Evolutionary conservation across 2,113 vertebrate species (phyloP).

Genomic region (Zapus hudsonius): DNA sequence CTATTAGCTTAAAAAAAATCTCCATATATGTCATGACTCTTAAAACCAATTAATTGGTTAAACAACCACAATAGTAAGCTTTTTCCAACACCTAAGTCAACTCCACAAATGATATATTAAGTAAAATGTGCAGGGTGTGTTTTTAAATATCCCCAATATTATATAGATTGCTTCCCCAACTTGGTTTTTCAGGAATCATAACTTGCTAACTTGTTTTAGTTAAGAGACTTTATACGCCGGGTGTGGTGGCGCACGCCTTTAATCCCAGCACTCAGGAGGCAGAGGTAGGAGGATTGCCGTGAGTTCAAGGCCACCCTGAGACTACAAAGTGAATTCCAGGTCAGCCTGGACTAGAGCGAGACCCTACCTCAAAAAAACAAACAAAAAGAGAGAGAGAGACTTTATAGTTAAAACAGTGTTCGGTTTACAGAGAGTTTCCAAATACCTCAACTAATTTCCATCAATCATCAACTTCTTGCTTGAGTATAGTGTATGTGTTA

Average conservation of each 20-base stretch:
- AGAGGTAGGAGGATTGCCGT: too few relatives aligned
- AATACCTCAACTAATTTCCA: background rate
- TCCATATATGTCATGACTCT: background rate
- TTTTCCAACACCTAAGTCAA: constrained; percentile 18
- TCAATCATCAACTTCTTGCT: background rate
- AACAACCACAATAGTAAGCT: background rate
- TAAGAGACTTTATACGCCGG: too few relatives aligned
- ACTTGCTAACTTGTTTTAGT: constrained; percentile 76
- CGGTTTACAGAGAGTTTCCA: background rate
- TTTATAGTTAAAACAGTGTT: too few relatives aligned
- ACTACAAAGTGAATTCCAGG: too few relatives aligned
- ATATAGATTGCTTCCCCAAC: constrained; percentile 53
- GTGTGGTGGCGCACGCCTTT: too few relatives aligned
- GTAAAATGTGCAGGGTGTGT: constrained; percentile 75
- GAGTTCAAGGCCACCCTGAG: too few relatives aligned
- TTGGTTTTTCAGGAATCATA: constrained; percentile 82
- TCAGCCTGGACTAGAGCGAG: too few relatives aligned
- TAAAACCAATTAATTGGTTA: background rate
- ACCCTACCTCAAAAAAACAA: too few relatives aligned
- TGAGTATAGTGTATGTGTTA: background rate
- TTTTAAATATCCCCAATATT: constrained; percentile 62
- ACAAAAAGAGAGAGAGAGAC: too few relatives aligned
- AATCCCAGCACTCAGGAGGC: too few relatives aligned
- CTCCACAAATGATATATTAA: constrained; percentile 54
- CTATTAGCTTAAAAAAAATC: background rate